phyloP scores from a whole-genome alignment of 2,888 invertebrate species.

The Metallyticus violacea region DNA sequence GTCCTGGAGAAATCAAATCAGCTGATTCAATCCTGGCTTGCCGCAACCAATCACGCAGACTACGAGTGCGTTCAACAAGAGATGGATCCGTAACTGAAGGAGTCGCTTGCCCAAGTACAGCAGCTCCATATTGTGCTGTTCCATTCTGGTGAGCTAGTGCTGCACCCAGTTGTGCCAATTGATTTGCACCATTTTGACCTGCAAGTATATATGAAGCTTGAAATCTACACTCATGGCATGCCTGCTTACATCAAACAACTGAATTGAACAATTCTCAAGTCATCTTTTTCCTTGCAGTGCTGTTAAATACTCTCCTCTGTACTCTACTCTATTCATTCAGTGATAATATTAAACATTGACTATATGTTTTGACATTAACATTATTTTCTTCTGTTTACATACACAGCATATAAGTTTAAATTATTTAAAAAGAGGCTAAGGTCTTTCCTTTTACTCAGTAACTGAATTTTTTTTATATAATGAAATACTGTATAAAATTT shows the following conservation, averaged over 20 bases:
- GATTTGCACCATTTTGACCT: not conserved
- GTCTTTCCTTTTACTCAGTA: no score
- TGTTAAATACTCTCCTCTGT: no score
- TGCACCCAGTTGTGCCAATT: not conserved
- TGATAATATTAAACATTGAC: no score
- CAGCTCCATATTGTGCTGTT: not conserved
- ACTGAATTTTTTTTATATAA: no score
- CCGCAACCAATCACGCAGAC: slow-evolving; percentile 64
- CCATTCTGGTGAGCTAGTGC: not conserved
- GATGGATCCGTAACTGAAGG: slow-evolving; percentile 39
- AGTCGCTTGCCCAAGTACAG: slow-evolving; percentile 27
- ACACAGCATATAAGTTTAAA: no score
- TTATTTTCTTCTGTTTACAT: no score
- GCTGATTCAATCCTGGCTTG: slow-evolving; percentile 46
- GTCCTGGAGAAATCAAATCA: slow-evolving; percentile 27
- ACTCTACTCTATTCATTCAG: no score
- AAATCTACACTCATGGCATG: not conserved
- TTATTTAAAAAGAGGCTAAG: no score
- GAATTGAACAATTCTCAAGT: no score
- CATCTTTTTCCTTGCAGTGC: not conserved
- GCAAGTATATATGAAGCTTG: not conserved
- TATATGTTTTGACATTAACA: no score
- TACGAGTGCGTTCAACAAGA: slow-evolving; percentile 62
- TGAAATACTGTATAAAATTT: no score
- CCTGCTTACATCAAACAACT: not conserved